phyloP scores from a whole-genome alignment of 1,140 invertebrate species.

The Platyura marginata region DNA sequence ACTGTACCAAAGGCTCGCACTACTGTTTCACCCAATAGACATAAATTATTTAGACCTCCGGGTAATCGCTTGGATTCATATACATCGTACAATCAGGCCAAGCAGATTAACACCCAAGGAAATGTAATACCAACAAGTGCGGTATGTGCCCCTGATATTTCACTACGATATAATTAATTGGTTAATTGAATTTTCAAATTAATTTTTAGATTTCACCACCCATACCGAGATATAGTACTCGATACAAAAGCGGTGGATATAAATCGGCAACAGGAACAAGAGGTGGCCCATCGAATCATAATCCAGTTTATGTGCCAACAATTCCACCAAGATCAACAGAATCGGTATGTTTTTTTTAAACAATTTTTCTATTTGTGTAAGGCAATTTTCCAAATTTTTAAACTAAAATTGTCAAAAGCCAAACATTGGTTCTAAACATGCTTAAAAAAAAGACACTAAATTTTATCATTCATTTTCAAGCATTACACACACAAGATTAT shows the following conservation, averaged over 20 bases:
- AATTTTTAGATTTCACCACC: no score
- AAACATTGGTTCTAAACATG: slow-evolving; percentile 2
- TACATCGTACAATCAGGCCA: no score
- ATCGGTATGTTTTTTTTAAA: neutral
- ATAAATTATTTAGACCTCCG: no score
- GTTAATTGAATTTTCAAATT: no score
- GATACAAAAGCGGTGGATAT: neutral
- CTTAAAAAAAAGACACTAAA: neutral
- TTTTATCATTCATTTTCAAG: neutral
- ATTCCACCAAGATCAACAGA: slow-evolving; percentile 2
- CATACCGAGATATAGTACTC: slow-evolving; percentile 1
- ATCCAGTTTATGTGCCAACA: slow-evolving; percentile 2
- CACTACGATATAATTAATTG: no score
- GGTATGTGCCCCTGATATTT: no score
- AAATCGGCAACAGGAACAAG: neutral
- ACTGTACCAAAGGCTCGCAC: no score
- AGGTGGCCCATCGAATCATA: neutral
- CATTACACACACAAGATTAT: neutral
- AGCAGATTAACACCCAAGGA: no score
- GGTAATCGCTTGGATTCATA: no score
- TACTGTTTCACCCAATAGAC: no score
- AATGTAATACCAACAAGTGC: no score
- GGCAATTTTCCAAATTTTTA: slow-evolving; percentile 1
- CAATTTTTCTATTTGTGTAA: neutral
- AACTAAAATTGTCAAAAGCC: neutral